These are phyloP conservation scores for Carassius auratus DNA, from an alignment of 2,113 vertebrate species.

Conservation along the genomic window DNA sequence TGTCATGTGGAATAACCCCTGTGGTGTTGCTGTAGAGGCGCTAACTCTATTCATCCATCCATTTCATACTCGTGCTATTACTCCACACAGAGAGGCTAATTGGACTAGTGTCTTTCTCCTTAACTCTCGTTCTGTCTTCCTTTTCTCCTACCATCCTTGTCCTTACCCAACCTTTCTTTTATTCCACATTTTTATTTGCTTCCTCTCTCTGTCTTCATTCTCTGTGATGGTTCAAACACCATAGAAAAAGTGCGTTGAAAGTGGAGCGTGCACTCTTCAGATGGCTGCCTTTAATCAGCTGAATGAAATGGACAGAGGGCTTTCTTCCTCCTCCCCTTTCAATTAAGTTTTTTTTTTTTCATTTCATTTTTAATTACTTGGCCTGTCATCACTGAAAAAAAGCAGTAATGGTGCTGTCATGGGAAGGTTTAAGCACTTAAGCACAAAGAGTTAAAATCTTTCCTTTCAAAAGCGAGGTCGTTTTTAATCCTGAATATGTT, in stretches of 20 bases:
- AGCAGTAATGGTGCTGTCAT: background rate
- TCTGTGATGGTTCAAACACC: constrained; percentile 26
- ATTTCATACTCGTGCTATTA: constrained; percentile 48
- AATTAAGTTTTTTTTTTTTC: constrained; percentile 1
- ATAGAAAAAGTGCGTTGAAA: constrained; percentile 2
- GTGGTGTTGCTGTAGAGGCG: constrained; percentile 35
- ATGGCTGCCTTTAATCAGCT: constrained; percentile 29
- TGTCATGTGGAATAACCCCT: constrained; percentile 55
- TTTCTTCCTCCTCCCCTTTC: background rate
- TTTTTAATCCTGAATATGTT: background rate
- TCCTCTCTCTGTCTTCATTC: constrained; percentile 11
- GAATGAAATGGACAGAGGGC: constrained; percentile 2
- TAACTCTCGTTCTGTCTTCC: constrained; percentile 7
- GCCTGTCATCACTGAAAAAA: constrained; percentile 3
- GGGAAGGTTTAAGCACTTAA: background rate
- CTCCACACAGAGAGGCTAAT: constrained; percentile 47
- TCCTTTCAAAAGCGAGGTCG: background rate
- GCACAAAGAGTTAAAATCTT: too few relatives aligned
- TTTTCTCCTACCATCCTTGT: background rate
- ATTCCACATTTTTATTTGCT: background rate
- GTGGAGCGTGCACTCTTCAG: background rate
- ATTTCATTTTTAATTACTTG: constrained; percentile 30
- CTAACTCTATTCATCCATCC: constrained; percentile 40
- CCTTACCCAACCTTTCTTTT: background rate
- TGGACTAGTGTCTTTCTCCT: constrained; percentile 32